Evolutionary conservation across 2,888 invertebrate genomes (phyloP), one percentile per base, ranked within the genome.

Genomic region (Eupithecia vulgata): DNA sequence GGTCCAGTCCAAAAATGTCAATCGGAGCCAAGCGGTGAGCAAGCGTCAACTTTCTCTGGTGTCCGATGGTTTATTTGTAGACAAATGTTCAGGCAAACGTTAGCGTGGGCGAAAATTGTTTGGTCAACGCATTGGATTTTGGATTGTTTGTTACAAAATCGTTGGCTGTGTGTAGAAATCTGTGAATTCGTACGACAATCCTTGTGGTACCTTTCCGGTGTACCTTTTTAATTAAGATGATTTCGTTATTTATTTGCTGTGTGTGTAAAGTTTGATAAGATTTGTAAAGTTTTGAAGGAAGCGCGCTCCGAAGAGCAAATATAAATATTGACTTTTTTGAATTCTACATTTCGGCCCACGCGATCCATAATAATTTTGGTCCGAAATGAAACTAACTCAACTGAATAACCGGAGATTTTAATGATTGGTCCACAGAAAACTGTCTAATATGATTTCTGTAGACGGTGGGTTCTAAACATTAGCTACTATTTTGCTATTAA

Each of bases 21-120:
- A 84, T 82, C 77, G 83, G 76, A 86, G 87, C 85, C 84, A 83
- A 57, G 57, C 25, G 25, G 57, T 57, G 57, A 25, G 85, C 77
- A 84, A 71, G 78, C 83, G 75, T 77, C 82, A 75, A 85, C 89
- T 88, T 87, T 87, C 87, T 84, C 88, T 81, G 76, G 79, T 75
- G 78, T 68, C 78, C 73, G 21, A 68, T 69, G 72, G 70, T 69
- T 70, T 21, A 10, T 12, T n/a, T 15, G 65, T 65, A 65, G 40
- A 65, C 25, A 65, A 65, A 65, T 12, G 25, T 25, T 25, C 13
- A 13, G 13, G 1, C 25, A 21, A 40, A 42, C n/a, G 40, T 40
- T 34, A 65, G 65, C 25, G 40, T 65, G 8, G 61, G 5, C 17
- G 30, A 17, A 61, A 61, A 21, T 52, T 52, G 21, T 1, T 52